Base-by-base conservation (phyloP, 2,888 invertebrate species). In the Lycaena phlaeas region DNA sequence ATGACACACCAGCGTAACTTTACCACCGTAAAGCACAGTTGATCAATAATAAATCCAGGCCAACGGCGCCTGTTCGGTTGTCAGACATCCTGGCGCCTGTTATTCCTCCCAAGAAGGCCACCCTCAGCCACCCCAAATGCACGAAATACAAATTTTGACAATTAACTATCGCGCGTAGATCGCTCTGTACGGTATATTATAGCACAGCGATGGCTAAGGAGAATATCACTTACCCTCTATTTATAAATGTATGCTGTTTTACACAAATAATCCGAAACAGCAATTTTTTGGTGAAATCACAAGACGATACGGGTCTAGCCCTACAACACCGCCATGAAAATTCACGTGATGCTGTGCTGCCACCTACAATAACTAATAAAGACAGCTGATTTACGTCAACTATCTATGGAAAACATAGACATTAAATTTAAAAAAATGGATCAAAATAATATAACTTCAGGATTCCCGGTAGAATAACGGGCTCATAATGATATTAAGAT, bases 291-390 rank as follows among this genome's bases (percentile, higher is more conserved):
- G 71, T 69, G 78, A 78, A 85, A 85, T 84, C 85, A 85, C 85
- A 84, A 84, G 85, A 85, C 85, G 77, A 76, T 71, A 74, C 77
- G 85, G 82, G 81, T 68, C 79, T 74, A 79, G 79, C 81, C 85
- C 85, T 76, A 78, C 77, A 77, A 70, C 64, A 68, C 62, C 81
- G 86, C 86, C 85, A 81, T 86, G 82, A 86, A 84, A 84, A 86
- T 87, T 88, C 87, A 88, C 87, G 87, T 87, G 87, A 87, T 81
- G 79, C 85, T 62, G 85, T 86, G 85, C 84, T 86, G 85, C 86
- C 82, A 85, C 74, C 86, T 86, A 77, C 69, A 74, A 76, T 64
- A 56, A 74, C 70, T 74, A 63, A 66, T 60, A 57, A 58, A 59
- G 75, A 82, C 85, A 85, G 85, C 85, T 85, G 85, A 85, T 85